phyloP scores from a whole-genome alignment of 2,888 invertebrate species.

The Eilema caniola region DNA sequence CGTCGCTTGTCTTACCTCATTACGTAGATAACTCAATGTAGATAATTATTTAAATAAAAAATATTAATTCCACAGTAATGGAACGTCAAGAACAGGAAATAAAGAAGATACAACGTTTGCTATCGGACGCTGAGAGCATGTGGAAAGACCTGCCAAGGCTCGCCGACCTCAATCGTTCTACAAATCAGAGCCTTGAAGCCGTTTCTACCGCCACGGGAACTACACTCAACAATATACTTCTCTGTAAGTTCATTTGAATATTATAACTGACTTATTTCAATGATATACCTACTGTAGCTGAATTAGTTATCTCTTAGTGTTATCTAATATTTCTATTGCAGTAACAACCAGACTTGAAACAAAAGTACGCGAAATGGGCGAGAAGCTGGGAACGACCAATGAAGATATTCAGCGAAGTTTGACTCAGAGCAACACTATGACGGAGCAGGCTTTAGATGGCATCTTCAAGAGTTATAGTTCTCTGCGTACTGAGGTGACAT shows the following conservation, averaged over 20 bases:
- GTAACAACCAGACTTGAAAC: constrained; percentile 61
- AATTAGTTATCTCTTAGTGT: not conserved
- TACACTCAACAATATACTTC: constrained; percentile 75
- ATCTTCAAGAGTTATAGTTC: constrained; percentile 85
- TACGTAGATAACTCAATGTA: not conserved
- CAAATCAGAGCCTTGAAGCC: constrained; percentile 88
- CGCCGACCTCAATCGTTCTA: constrained; percentile 84
- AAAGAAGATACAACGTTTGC: constrained; percentile 72
- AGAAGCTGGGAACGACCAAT: constrained; percentile 82
- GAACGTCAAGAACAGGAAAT: constrained; percentile 80
- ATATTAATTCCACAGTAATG: constrained; percentile 63
- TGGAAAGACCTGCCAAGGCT: constrained; percentile 84
- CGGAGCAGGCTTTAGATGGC: constrained; percentile 85
- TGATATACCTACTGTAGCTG: not conserved
- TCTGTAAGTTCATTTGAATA: constrained; percentile 66
- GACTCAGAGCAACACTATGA: constrained; percentile 85
- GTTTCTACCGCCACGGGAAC: constrained; percentile 85
- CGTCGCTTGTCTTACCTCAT: not conserved
- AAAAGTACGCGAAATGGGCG: constrained; percentile 85
- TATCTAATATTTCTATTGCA: constrained; percentile 3
- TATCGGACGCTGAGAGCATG: constrained; percentile 79
- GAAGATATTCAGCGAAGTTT: constrained; percentile 87
- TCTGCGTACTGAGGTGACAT: constrained; percentile 81
- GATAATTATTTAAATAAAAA: not conserved
- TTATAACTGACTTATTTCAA: not conserved